Evolutionary conservation across 2,797 vertebrate genomes (phyloP), one percentile per base, ranked within the genome.

Genomic region (Spatula versicolor): DNA sequence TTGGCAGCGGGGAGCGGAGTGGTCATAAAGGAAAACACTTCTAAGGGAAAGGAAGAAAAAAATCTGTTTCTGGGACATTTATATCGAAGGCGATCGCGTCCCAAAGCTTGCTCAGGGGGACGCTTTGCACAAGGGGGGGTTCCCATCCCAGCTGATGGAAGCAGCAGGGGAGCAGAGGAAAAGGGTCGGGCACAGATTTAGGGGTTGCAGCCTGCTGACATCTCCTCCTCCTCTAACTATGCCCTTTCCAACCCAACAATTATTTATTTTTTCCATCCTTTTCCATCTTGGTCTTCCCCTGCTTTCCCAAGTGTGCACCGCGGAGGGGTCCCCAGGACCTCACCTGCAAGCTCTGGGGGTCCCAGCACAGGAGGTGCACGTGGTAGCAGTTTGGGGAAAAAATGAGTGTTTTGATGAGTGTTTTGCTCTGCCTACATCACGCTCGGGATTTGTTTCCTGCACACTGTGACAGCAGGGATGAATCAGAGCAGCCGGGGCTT

Each of bases 121-220:
- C 7, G 35, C 7, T 43, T 18, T 18, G 25, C 0, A 0, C n/a
- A 33, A 48, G 0, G 0, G 20, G 19, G 9, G 55, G 33, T 10
- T 83, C 64, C 73, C 25, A 18, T 5, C 7, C 7, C 6, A 1
- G 4, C 23, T 33, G 68, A 30, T 28, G 25, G 28, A 84, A 19
- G 20, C 30, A 20, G 35, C 5, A 21, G 14, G 14, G 11, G 15
- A 43, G 23, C 26, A 16, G 50, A 56, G 31, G 7, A 56, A 71
- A 92, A 41, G 11, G 7, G 3, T 33, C 25, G 1, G 13, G 25
- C 16, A 19, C 2, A 13, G 5, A 3, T 64, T 31, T 62, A 41
- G 17, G 19, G 12, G 64, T 25, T 45, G 33, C 62, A 79, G 21
- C 39, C 35, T 86, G 64, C 37, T 35, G 31, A 13, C 43, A 66